phyloP scores from a whole-genome alignment of 2,888 invertebrate species.

The Xylocampa areola region DNA sequence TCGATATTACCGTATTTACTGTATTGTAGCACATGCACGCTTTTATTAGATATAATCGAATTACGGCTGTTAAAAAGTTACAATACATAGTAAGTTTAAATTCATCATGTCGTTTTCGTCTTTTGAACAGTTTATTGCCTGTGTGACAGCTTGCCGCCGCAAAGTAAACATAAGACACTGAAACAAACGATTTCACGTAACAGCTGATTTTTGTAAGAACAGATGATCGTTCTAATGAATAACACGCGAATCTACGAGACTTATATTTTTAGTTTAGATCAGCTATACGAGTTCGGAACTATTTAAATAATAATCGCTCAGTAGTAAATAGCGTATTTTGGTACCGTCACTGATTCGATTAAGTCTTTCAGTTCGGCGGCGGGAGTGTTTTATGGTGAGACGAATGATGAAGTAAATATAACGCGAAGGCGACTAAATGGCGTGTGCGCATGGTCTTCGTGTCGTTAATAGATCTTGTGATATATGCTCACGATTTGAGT shows the following conservation, averaged over 20 bases:
- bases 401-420: slow-evolving; percentile 55
- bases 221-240: slow-evolving; percentile 61
- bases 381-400: slow-evolving; percentile 50
- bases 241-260: slow-evolving; percentile 23
- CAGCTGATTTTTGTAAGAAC: slow-evolving; percentile 69
- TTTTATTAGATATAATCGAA: slow-evolving; percentile 70
- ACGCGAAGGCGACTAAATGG: slow-evolving; percentile 60
- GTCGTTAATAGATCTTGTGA: slow-evolving; percentile 72
- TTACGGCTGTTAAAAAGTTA: slow-evolving; percentile 67
- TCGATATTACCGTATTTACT: slow-evolving; percentile 73
- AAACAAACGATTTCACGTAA: slow-evolving; percentile 58
- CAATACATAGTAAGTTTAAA: slow-evolving; percentile 53
- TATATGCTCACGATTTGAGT: slow-evolving; percentile 70
- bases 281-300: slow-evolving; percentile 10
- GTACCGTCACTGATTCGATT: slow-evolving; percentile 32
- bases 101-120: slow-evolving; percentile 33
- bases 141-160: slow-evolving; percentile 56
- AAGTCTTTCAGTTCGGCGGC: slow-evolving; percentile 44
- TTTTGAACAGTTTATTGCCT: slow-evolving; percentile 37
- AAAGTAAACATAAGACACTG: slow-evolving; percentile 69
- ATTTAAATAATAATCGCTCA: slow-evolving; percentile 20
- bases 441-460: slow-evolving; percentile 62
- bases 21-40: slow-evolving; percentile 66
- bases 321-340: slow-evolving; percentile 30
- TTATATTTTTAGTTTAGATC: slow-evolving; percentile 20